These are phyloP conservation scores for Gymnarchus niloticus DNA, from an alignment of 2,113 vertebrate species.

Conservation along the genomic window DNA sequence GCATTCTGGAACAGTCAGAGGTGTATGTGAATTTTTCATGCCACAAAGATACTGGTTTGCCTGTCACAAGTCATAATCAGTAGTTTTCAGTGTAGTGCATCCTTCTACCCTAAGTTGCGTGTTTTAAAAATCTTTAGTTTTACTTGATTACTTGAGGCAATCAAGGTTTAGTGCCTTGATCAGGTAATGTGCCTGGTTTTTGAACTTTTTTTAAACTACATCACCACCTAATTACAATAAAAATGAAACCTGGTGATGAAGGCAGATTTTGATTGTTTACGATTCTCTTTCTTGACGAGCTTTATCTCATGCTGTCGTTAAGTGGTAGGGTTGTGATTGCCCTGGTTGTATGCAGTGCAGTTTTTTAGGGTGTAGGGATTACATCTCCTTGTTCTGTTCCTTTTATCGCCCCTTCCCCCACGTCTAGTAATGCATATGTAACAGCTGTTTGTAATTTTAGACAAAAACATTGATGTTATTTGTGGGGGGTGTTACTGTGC, in stretches of 20 bases:
- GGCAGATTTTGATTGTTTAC: no score
- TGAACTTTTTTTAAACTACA: neutral
- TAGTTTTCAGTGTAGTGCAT: neutral
- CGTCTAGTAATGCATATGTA: constrained; percentile 12
- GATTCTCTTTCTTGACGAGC: neutral
- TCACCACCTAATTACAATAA: neutral
- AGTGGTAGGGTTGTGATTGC: neutral
- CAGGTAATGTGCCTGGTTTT: neutral
- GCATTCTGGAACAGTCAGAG: no score
- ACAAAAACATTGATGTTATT: neutral
- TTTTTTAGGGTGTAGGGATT: neutral
- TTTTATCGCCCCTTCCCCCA: neutral
- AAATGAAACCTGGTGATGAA: no score
- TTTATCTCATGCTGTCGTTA: neutral
- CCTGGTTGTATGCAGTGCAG: neutral
- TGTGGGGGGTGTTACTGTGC: neutral
- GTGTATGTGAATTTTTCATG: neutral
- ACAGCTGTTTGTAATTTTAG: constrained; percentile 30
- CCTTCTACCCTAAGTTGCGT: neutral
- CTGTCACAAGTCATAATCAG: neutral
- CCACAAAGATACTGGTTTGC: no score
- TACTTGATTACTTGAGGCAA: neutral
- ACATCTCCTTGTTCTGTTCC: neutral
- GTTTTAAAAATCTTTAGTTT: neutral
- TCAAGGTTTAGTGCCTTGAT: neutral